Evolutionary conservation across 2,888 invertebrate genomes (phyloP).

Genomic region (Cerastis leucographa): DNA sequence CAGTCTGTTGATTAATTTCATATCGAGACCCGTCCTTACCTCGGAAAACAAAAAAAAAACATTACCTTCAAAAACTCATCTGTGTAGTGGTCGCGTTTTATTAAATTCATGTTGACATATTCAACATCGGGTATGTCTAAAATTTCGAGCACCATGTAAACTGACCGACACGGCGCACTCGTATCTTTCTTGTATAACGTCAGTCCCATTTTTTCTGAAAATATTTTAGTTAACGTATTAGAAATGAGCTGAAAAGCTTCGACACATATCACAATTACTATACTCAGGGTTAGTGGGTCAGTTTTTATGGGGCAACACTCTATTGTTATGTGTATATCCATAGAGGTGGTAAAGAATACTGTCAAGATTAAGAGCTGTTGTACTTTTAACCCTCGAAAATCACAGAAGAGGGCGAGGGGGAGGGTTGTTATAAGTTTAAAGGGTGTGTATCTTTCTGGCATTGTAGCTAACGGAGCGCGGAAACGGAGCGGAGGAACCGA

Average conservation of each 20-base stretch:
- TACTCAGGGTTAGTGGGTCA: neutral
- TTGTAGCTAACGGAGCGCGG: too few relatives aligned
- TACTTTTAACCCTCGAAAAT: too few relatives aligned
- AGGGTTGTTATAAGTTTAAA: too few relatives aligned
- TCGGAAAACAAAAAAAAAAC: neutral
- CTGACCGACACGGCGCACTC: conserved; percentile 69
- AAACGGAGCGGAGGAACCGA: too few relatives aligned
- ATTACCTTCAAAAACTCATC: conserved; percentile 79
- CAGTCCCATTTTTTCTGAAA: conserved; percentile 57
- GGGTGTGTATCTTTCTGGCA: too few relatives aligned
- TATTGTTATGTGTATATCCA: neutral
- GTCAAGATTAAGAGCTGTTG: too few relatives aligned
- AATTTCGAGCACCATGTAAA: conserved; percentile 65
- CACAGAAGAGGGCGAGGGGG: too few relatives aligned
- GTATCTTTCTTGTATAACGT: conserved; percentile 67
- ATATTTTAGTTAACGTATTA: neutral
- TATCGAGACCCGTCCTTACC: neutral
- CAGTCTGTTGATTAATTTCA: neutral
- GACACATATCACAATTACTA: neutral
- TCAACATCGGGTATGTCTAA: conserved; percentile 62
- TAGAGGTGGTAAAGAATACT: too few relatives aligned
- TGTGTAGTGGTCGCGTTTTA: conserved; percentile 74
- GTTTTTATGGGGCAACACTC: neutral
- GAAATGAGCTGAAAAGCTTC: neutral
- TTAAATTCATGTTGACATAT: conserved; percentile 62